phyloP scores from a whole-genome alignment of 2,797 vertebrate species.

The Melanogrammus aeglefinus region DNA sequence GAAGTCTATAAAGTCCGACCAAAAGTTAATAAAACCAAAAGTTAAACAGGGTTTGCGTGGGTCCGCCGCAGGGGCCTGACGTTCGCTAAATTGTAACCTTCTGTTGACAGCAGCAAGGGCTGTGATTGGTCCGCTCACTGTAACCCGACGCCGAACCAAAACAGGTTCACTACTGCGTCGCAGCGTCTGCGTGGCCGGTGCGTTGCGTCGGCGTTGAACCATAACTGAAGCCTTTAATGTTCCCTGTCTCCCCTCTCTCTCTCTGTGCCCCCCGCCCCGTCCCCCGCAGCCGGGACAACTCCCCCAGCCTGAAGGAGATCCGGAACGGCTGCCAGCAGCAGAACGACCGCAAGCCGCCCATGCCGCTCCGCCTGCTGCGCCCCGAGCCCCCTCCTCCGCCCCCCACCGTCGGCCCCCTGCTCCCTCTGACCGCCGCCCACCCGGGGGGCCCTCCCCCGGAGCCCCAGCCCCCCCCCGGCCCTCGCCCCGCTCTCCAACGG shows the following conservation, averaged over 20 bases:
- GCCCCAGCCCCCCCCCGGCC: background rate
- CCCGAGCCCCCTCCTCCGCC: slow-evolving; percentile 76
- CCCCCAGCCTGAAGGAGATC: slow-evolving; percentile 97
- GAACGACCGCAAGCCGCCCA: slow-evolving; percentile 91
- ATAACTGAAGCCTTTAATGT: too few species aligned
- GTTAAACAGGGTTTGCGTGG: background rate
- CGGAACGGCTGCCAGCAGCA: slow-evolving; percentile 96
- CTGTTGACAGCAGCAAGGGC: too few species aligned
- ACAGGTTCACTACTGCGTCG: too few species aligned
- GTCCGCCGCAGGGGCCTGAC: too few species aligned
- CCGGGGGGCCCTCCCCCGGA: slow-evolving; percentile 24
- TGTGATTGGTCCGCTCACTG: too few species aligned
- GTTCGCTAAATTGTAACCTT: too few species aligned
- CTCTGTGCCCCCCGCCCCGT: background rate
- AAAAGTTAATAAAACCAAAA: too few species aligned
- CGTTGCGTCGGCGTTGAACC: too few species aligned
- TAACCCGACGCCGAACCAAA: too few species aligned
- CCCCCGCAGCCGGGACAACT: slow-evolving; percentile 87
- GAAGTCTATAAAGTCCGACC: too few species aligned
- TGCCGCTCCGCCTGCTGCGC: slow-evolving; percentile 90
- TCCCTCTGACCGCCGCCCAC: slow-evolving; percentile 42
- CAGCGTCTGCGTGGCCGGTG: too few species aligned
- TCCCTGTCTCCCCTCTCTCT: background rate
- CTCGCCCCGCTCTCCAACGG: background rate
- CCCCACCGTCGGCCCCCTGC: slow-evolving; percentile 38